These are phyloP conservation scores for Lepus europaeus DNA, from an alignment of 2,113 vertebrate genomes.

Conservation along the genomic window DNA sequence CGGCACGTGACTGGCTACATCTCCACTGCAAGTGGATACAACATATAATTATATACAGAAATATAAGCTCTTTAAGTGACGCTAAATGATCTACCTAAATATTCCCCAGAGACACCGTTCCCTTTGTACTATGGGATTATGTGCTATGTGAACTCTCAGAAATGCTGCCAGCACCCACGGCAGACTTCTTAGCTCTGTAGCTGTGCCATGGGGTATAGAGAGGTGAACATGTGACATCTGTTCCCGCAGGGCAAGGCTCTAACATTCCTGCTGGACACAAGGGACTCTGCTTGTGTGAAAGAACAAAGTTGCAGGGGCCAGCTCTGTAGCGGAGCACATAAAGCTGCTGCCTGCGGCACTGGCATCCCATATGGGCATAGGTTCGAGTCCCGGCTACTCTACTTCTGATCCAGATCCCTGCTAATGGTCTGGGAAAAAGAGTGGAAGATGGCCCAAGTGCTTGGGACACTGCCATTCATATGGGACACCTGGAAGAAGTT, in stretches of 20 bases:
- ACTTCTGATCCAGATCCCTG: too few relatives aligned
- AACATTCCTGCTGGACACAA: neutral
- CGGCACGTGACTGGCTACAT: neutral
- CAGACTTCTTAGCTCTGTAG: neutral
- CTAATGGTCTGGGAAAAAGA: too few relatives aligned
- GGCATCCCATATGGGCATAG: too few relatives aligned
- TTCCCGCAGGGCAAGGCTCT: neutral
- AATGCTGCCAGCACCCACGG: neutral
- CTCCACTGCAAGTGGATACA: neutral
- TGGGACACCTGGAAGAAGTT: too few relatives aligned
- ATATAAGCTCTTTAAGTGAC: neutral
- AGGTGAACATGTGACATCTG: neutral
- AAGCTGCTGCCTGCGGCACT: too few relatives aligned
- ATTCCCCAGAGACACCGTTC: neutral
- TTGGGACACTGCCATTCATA: too few relatives aligned
- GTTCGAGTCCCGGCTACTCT: too few relatives aligned
- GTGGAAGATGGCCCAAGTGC: too few relatives aligned
- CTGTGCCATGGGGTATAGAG: neutral
- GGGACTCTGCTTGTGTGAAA: neutral
- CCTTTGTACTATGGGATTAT: neutral
- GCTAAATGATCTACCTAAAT: neutral
- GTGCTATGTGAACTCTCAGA: neutral
- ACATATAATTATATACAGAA: neutral
- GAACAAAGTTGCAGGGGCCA: too few relatives aligned
- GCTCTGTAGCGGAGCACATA: too few relatives aligned